phyloP scores from a whole-genome alignment of 2,888 invertebrate genomes.

The Hypsopygia costalis region DNA sequence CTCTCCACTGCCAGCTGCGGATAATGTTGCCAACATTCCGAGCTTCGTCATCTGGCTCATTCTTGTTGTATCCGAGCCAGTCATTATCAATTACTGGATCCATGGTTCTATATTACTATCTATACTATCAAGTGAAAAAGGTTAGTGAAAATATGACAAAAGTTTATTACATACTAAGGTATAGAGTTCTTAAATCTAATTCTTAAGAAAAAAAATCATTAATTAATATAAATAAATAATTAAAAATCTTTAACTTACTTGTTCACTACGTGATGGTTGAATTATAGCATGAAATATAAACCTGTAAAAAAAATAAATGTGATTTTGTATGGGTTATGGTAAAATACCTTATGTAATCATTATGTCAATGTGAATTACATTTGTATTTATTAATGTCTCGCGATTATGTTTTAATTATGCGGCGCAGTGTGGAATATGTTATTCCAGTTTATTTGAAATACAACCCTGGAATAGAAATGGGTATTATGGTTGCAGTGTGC shows the following conservation, averaged over 20 bases:
- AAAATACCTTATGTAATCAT: slow-evolving; percentile 8
- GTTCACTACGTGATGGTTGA: slow-evolving; percentile 23
- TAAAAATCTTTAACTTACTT: too few species aligned
- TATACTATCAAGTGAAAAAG: slow-evolving; percentile 5
- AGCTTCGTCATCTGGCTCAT: slow-evolving; percentile 53
- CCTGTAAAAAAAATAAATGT: slow-evolving; percentile 19
- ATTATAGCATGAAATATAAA: slow-evolving; percentile 21
- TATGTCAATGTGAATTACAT: not conserved
- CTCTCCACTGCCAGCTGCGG: slow-evolving; percentile 71
- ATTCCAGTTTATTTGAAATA: not conserved
- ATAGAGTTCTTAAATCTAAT: too few species aligned
- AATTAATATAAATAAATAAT: too few species aligned
- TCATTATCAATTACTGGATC: slow-evolving; percentile 66
- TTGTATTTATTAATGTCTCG: not conserved
- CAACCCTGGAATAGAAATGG: not conserved
- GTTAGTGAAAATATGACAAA: not conserved
- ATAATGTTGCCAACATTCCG: slow-evolving; percentile 58
- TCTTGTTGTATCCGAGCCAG: slow-evolving; percentile 62
- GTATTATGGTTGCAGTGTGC: slow-evolving; percentile 31
- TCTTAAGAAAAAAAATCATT: too few species aligned
- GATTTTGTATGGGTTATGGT: not conserved
- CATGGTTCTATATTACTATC: slow-evolving; percentile 35
- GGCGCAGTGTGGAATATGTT: not conserved
- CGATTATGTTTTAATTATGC: not conserved
- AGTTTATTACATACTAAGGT: too few species aligned